Base-by-base conservation (phyloP, 2,888 invertebrate genomes). In the Apocheima hispidaria region DNA sequence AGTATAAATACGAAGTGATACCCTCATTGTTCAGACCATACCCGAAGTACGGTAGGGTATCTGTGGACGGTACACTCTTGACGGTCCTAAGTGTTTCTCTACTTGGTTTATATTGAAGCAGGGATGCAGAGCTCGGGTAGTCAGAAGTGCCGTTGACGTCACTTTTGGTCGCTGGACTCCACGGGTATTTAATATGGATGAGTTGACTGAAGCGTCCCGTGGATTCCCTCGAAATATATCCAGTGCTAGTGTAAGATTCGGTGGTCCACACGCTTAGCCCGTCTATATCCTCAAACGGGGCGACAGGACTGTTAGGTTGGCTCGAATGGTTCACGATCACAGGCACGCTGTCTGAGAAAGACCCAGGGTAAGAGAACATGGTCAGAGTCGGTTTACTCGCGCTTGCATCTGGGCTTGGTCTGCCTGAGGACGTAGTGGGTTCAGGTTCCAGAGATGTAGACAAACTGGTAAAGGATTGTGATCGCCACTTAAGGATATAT, bases 201-300 rank as follows among this genome's bases (percentile, higher is more conserved):
- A 79, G n/a, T 0, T 30, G 9, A 0, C 53, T 63, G 0, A 56
- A 61, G 0, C 30, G 10, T n/a, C 20, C 40, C 3, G 40, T 40
- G 2, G 51, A 40, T 4, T 4, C 7, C n/a, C 2, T 14, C 2
- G 38, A 38, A 1, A 55, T 2, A 3, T 52, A 10, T 0, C 73
- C 77, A 0, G 66, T 54, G 41, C 82, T 83, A 0, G 78, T 75
- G 6, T 73, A 83, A 0, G 79, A 69, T 30, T 84, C 80, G 10
- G 84, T 2, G 0, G 82, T 78, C 87, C 86, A 87, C 0, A 82
- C 79, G 23, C 79, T 79, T 0, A 72, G 35, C 0, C 33, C 36
- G 6, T 50, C 60, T 0, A 41, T 12, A 9, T 26, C 23, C 6
- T 23, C 26, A 7, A 35, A 43, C 1, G 33, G 44, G 18, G 18